Evolutionary conservation across 1,140 invertebrate genomes (phyloP).

Genomic region (Drosophila azteca): DNA sequence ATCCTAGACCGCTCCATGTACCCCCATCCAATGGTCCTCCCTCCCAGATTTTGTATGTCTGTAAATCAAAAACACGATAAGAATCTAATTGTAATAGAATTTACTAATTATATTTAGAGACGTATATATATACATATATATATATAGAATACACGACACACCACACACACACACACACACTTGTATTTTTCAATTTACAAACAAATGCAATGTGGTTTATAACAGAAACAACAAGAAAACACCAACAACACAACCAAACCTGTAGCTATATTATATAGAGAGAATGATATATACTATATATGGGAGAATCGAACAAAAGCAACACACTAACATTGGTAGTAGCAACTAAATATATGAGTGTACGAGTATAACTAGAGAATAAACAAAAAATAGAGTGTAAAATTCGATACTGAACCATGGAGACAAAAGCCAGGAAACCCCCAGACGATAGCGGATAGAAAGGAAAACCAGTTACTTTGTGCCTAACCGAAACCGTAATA

Average conservation of each 20-base stretch:
- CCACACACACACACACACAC: slow-evolving; percentile 21
- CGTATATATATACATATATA: slow-evolving; percentile 18
- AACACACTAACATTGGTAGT: slow-evolving; percentile 56
- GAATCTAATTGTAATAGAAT: slow-evolving; percentile 60
- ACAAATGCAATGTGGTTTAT: slow-evolving; percentile 30
- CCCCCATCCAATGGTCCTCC: not conserved
- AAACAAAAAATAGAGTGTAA: slow-evolving; percentile 63
- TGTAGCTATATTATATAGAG: slow-evolving; percentile 62
- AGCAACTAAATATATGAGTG: slow-evolving; percentile 47
- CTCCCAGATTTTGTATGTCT: slow-evolving; percentile 35
- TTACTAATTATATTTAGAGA: slow-evolving; percentile 33
- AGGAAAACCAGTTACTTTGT: slow-evolving; percentile 74
- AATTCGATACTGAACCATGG: slow-evolving; percentile 40
- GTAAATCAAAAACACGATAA: slow-evolving; percentile 38
- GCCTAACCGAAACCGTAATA: slow-evolving; percentile 68
- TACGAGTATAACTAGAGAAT: slow-evolving; percentile 54
- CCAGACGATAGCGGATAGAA: not conserved
- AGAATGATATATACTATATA: slow-evolving; percentile 37
- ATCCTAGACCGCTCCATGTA: not conserved
- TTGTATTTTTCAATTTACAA: slow-evolving; percentile 55
- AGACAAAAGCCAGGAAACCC: slow-evolving; percentile 3
- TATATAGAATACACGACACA: slow-evolving; percentile 39
- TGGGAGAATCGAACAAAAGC: slow-evolving; percentile 30
- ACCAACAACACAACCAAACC: slow-evolving; percentile 26
- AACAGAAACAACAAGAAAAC: slow-evolving; percentile 12